Evolutionary conservation across 2,113 vertebrate genomes (phyloP).

Genomic region (Campylomormyrus numenius): DNA sequence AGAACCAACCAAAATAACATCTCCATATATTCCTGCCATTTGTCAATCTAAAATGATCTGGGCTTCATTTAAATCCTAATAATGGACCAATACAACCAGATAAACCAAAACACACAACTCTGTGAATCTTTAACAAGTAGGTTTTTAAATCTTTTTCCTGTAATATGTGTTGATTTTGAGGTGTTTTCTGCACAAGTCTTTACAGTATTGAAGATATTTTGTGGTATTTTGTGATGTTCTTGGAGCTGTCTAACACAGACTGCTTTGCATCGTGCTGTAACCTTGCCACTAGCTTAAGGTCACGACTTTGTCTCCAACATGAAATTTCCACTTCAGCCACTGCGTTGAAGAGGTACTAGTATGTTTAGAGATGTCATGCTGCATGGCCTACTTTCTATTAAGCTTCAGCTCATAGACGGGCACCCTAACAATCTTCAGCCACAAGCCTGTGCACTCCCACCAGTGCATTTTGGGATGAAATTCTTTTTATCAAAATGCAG

Average conservation of each 20-base stretch:
- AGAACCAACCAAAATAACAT: background rate
- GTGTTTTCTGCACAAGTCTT: background rate
- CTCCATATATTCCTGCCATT: background rate
- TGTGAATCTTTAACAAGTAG: background rate
- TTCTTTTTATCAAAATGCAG: constrained; percentile 43
- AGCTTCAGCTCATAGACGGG: background rate
- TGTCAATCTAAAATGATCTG: background rate
- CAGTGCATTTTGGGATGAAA: constrained; percentile 61
- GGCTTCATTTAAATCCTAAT: background rate
- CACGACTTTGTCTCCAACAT: background rate
- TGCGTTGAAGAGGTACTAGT: background rate
- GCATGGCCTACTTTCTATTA: background rate
- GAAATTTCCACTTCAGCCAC: background rate
- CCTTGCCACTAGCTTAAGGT: background rate
- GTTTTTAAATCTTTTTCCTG: background rate
- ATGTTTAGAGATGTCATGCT: background rate
- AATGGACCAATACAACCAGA: background rate
- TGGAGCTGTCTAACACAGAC: background rate
- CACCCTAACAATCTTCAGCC: background rate
- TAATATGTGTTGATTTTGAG: background rate
- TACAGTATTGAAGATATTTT: background rate
- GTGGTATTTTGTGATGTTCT: background rate
- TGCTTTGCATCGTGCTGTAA: background rate
- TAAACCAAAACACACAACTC: background rate
- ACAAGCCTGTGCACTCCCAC: constrained; percentile 26